Evolutionary conservation across 2,113 vertebrate species (phyloP).

Genomic region (Delphinapterus leucas): DNA sequence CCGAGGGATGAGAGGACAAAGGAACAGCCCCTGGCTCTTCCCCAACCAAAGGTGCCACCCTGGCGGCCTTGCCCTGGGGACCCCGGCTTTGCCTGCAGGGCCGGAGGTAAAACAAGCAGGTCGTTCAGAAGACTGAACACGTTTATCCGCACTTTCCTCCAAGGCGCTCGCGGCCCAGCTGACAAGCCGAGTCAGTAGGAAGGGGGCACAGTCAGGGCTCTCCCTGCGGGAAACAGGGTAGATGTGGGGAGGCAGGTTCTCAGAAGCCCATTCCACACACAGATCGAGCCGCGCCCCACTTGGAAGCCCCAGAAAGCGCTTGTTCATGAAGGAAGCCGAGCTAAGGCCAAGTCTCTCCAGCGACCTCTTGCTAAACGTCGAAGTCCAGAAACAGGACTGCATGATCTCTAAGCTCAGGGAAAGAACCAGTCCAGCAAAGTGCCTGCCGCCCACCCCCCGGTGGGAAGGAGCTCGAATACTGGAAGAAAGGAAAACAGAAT

Average conservation of each 20-base stretch:
- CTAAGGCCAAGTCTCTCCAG: neutral
- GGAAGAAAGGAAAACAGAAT: neutral
- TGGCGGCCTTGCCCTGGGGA: neutral
- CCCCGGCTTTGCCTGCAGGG: neutral
- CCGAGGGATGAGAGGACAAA: neutral
- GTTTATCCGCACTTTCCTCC: rapidly evolving
- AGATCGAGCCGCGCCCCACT: too few relatives aligned
- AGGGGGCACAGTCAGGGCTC: neutral
- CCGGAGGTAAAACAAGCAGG: rapidly evolving
- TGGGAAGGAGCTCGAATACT: neutral
- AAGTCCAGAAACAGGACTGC: neutral
- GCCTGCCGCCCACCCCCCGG: neutral
- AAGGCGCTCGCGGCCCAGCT: rapidly evolving
- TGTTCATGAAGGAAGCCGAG: neutral
- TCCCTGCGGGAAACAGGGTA: neutral
- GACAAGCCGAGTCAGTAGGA: neutral
- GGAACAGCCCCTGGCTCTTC: neutral
- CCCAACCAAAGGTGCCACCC: neutral
- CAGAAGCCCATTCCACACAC: neutral
- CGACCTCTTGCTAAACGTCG: neutral
- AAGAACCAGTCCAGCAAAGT: neutral
- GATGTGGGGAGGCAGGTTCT: neutral
- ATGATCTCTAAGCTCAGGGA: neutral
- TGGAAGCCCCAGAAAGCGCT: neutral
- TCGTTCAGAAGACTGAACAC: too few relatives aligned